Percentiles rank a stretch among this genome's conserved stretches.
phyloP scores from a whole-genome alignment of 2,113 vertebrate genomes.

The Microcebus ravelobensis region DNA sequence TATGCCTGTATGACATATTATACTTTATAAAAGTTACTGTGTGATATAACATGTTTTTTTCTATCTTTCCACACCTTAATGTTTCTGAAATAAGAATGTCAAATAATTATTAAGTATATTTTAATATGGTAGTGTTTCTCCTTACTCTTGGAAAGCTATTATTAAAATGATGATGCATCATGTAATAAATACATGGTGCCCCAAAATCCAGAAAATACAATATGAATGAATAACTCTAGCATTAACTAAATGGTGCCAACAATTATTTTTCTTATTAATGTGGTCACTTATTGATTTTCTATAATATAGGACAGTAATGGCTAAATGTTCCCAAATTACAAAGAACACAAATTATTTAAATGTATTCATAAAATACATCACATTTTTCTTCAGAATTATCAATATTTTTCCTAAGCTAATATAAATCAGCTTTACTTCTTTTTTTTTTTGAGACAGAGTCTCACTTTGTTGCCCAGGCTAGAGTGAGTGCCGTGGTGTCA shows the following conservation, averaged over 20 bases:
- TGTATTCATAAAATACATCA: slow-evolving; percentile 14
- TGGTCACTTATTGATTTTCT: slow-evolving; percentile 4
- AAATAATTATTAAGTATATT: background rate
- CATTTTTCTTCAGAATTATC: background rate
- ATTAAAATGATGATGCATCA: background rate
- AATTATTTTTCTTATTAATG: slow-evolving; percentile 12
- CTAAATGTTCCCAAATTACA: slow-evolving; percentile 44
- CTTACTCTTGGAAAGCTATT: slow-evolving; percentile 1
- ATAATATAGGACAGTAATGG: background rate
- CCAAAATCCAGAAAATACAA: background rate
- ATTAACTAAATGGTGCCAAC: background rate
- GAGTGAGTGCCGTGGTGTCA: too few relatives aligned
- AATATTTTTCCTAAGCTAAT: slow-evolving; percentile 39
- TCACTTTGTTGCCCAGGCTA: too few relatives aligned
- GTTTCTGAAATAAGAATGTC: slow-evolving; percentile 1
- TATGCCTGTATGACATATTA: background rate
- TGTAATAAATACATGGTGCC: background rate
- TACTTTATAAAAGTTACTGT: background rate
- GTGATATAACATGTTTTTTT: background rate
- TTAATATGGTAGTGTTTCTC: background rate
- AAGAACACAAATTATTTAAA: slow-evolving; percentile 29
- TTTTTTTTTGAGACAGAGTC: too few relatives aligned
- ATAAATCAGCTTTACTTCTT: slow-evolving; percentile 34
- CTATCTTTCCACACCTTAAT: background rate
- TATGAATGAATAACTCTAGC: background rate